phyloP scores from a whole-genome alignment of 2,888 invertebrate species.

The Ophioninae sp. region DNA sequence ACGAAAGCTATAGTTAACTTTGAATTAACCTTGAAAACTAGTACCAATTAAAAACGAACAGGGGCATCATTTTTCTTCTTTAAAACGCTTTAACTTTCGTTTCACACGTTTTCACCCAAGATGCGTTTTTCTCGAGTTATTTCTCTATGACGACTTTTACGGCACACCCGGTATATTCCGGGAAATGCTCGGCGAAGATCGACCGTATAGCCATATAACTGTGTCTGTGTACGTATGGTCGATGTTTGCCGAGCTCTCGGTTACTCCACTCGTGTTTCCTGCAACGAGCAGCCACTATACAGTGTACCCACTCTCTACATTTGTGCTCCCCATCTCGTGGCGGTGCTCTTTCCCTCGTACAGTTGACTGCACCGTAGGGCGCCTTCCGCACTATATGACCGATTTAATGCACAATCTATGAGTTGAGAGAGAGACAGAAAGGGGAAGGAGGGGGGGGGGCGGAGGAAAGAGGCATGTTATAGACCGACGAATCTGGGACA shows the following conservation, averaged over 20 bases:
- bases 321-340: slow-evolving; percentile 23
- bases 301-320: slow-evolving; percentile 19
- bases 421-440: slow-evolving; percentile 4
- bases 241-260: slow-evolving; percentile 67
- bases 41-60: no score
- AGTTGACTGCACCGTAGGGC: slow-evolving; percentile 26
- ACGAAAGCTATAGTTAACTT: no score
- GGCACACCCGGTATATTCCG: neutral
- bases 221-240: slow-evolving; percentile 47
- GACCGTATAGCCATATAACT: slow-evolving; percentile 17
- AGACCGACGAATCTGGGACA: slow-evolving; percentile 51
- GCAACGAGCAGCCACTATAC: slow-evolving; percentile 54
- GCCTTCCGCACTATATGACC: slow-evolving; percentile 19
- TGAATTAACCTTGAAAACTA: no score
- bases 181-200: neutral
- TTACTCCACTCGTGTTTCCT: slow-evolving; percentile 65
- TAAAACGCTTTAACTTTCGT: no score
- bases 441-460: slow-evolving; percentile 24
- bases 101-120: no score
- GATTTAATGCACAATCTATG: slow-evolving; percentile 48
- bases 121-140: no score
- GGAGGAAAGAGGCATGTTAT: slow-evolving; percentile 1
- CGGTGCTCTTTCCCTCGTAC: slow-evolving; percentile 14
- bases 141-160: no score
- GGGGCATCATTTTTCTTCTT: no score